Base-by-base conservation (phyloP, 2,888 invertebrate species). In the Cepaea hortensis region DNA sequence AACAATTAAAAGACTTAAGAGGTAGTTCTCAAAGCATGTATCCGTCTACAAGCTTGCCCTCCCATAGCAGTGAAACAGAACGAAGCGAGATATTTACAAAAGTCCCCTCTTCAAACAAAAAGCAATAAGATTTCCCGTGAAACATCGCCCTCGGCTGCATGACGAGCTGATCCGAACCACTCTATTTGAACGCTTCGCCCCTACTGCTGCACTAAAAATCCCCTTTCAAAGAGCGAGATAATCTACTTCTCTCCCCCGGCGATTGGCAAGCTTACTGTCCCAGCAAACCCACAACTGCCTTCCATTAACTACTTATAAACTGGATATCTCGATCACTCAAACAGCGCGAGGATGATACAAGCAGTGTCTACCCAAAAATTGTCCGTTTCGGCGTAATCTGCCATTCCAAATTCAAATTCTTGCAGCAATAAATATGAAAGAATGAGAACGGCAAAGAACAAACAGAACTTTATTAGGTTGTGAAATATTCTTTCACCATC, bases 361-460 rank as follows among this genome's bases (percentile, higher is more conserved):
- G 77, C 35, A 7, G 15, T 61, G 35, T 55, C 55, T 55, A 11
- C 55, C 35, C 77, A 79, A 79, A 79, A 79, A 62, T 35, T 62
- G 62, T 79, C 79, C 62, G 35, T 20, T 2, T 79, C 55, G 5
- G 62, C 79, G 62, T 35, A 79, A 20, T 79, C 62, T 35, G 11
- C 62, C 62, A 79, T 46, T 20, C 79, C 35, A 46, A 23, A 62
- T 62, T 79, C 62, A 62, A 35, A 79, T 18, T 62, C 18, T 20
- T 79, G 77, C 55, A 46, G 77, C 62, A 35, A 62, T 79, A 79
- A 79, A 79, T 35, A 62, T 46, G 46, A 55, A 62, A 79, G 62
- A 79, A 77, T 55, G 50, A 61, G 55, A 62, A 79, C 35, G 62
- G 13, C 7, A 62, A 62, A 23, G 5, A 20, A 46, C 55, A 62